Evolutionary conservation across 2,113 vertebrate genomes (phyloP), one percentile per base, ranked within the genome.

Genomic region (Rhabdornis inornatus): DNA sequence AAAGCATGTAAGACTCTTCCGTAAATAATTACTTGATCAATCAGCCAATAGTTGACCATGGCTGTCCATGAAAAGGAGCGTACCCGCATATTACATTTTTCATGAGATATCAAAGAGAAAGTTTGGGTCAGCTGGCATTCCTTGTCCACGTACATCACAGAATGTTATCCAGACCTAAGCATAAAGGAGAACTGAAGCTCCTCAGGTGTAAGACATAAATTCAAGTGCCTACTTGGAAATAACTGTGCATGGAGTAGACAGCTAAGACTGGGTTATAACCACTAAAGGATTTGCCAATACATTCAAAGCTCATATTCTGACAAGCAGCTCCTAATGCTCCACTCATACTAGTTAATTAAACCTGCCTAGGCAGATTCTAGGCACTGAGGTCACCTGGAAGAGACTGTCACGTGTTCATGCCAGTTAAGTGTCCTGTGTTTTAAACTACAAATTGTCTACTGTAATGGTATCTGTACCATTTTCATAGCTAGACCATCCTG

Each of bases 81-180:
- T 17, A 27, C 30, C 20, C 45, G 5, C 11, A 61, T 45, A 11
- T 24, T 49, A 9, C 2, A 4, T 78, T 64, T 91, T 75, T 76
- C 10, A n/a, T 60, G 57, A 68, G 4, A n/a, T 21, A 13, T 30
- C 27, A 64, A 60, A 72, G 18, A 61, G 68, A 44, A 53, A 28
- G 2, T 42, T 18, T 70, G 68, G 9, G 8, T 75, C 33, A 75
- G 5, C 13, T 55, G 21, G 3, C 35, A 10, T 55, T 53, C 42
- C 30, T 71, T 81, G 69, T 31, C 27, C 24, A 47, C 0, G 8
- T 15, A 25, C 1, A 3, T 33, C 0, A 0, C 55, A 35, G 31
- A 50, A 40, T 87, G 15, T 47, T 83, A 13, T 12, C 15, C 15
- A 91, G n/a, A 70, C 8, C 53, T 65, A 25, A 28, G 12, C 45